Percentiles rank a stretch among this genome's conserved stretches.
phyloP scores from a whole-genome alignment of 23 tunicate genomes.

The Phallusia fumigata region DNA sequence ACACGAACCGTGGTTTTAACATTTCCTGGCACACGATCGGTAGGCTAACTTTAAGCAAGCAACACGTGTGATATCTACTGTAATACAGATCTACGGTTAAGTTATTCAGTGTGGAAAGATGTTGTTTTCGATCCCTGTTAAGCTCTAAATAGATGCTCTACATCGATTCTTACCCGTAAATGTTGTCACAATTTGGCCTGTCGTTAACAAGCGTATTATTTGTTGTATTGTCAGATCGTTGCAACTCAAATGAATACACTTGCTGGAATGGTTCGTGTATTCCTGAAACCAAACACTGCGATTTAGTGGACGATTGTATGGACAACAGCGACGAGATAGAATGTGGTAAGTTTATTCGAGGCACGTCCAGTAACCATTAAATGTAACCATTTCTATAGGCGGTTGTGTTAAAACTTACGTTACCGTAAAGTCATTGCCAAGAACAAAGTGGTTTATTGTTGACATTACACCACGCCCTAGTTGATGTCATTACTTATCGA shows the following conservation, averaged over 20 bases:
- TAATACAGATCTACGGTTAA: too few species aligned
- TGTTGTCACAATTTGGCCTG: too few species aligned
- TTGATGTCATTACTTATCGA: too few species aligned
- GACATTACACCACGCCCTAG: too few species aligned
- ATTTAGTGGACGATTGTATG: background rate
- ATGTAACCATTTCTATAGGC: background rate
- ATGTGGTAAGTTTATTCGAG: conserved; percentile 5
- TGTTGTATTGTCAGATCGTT: background rate
- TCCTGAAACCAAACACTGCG: background rate
- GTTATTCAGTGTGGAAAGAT: too few species aligned
- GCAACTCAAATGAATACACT: background rate
- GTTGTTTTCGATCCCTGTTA: too few species aligned
- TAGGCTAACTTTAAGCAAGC: background rate
- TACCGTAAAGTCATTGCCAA: too few species aligned
- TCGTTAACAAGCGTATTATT: background rate
- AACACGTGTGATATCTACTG: too few species aligned
- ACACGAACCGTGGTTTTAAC: background rate
- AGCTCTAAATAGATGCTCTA: too few species aligned
- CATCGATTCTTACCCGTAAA: too few species aligned
- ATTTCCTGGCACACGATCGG: background rate
- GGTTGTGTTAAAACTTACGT: too few species aligned
- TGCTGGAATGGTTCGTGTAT: background rate
- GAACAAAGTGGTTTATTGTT: too few species aligned
- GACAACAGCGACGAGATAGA: conserved; percentile 6
- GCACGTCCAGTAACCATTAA: background rate